These are phyloP conservation scores for Periphyllus acericola DNA, from an alignment of 2,888 invertebrate genomes.

Conservation along the genomic window DNA sequence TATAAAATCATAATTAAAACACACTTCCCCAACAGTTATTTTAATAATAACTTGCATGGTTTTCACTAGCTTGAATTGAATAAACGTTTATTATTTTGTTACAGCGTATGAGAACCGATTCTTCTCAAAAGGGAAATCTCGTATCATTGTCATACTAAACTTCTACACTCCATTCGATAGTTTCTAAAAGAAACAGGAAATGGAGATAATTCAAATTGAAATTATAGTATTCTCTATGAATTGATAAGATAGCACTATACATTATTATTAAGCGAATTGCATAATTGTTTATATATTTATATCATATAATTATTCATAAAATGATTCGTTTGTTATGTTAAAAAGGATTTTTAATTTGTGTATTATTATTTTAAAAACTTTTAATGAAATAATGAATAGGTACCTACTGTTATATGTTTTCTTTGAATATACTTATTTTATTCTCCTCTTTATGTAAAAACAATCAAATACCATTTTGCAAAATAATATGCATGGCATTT, in stretches of 20 bases:
- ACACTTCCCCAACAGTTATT: slow-evolving; percentile 16
- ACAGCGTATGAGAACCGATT: slow-evolving; percentile 33
- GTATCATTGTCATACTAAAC: slow-evolving; percentile 33
- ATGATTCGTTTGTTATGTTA: background rate
- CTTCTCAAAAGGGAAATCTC: slow-evolving; percentile 38
- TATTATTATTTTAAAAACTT: too few relatives aligned
- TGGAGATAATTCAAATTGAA: background rate
- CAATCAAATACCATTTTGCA: too few relatives aligned
- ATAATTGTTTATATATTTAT: background rate
- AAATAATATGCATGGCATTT: too few relatives aligned
- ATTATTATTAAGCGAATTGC: too few relatives aligned
- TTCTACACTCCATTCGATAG: background rate
- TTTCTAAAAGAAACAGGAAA: slow-evolving; percentile 38
- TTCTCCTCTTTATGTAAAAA: too few relatives aligned
- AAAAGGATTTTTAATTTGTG: too few relatives aligned
- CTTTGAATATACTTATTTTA: too few relatives aligned
- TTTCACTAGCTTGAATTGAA: slow-evolving; percentile 22
- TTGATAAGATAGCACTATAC: background rate
- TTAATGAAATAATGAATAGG: too few relatives aligned
- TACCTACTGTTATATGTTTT: too few relatives aligned
- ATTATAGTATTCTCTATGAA: background rate
- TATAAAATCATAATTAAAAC: slow-evolving; percentile 41
- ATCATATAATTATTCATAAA: background rate
- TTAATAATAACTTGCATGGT: slow-evolving; percentile 28
- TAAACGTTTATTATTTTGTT: slow-evolving; percentile 24